A percentile compares a stretch with the other conserved stretches of the same genome.
Conservation (phyloP, 2,888 invertebrate species). For the Phrixothrix hirtus region DNA sequence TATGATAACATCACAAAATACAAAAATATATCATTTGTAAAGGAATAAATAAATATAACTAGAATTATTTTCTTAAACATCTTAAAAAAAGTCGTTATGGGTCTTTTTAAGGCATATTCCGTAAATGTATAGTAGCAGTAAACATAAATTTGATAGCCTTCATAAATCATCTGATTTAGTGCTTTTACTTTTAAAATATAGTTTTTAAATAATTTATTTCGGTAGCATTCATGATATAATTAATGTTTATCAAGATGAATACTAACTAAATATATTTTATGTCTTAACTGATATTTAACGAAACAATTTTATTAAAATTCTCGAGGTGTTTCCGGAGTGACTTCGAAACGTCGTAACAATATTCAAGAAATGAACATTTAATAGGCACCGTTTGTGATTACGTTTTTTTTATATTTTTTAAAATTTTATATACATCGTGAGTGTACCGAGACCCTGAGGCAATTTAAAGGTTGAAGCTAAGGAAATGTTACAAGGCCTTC, state of each 20-base stretch:
- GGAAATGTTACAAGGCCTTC: constrained; percentile 59
- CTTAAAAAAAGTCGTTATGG: background rate
- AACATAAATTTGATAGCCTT: background rate
- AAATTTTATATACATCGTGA: constrained; percentile 20
- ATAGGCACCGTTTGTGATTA: background rate
- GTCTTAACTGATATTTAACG: background rate
- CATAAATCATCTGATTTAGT: background rate
- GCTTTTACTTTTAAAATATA: background rate
- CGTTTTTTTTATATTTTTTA: background rate
- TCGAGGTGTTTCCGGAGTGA: background rate
- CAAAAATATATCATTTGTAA: background rate
- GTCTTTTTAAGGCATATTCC: background rate
- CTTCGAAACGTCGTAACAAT: background rate
- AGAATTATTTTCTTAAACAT: background rate
- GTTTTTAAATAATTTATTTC: background rate
- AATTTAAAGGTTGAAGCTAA: constrained; percentile 52
- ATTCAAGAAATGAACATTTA: background rate
- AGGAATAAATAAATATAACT: background rate
- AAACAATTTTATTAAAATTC: background rate
- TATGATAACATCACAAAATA: background rate
- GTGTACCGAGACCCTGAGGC: constrained; percentile 45
- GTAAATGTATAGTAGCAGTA: background rate
- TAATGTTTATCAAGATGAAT: background rate
- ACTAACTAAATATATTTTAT: background rate
- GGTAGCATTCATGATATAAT: background rate